Evolutionary conservation across 1,140 invertebrate species (phyloP), one percentile per base, ranked within the genome.

Genomic region (Tetramorium alpestre): DNA sequence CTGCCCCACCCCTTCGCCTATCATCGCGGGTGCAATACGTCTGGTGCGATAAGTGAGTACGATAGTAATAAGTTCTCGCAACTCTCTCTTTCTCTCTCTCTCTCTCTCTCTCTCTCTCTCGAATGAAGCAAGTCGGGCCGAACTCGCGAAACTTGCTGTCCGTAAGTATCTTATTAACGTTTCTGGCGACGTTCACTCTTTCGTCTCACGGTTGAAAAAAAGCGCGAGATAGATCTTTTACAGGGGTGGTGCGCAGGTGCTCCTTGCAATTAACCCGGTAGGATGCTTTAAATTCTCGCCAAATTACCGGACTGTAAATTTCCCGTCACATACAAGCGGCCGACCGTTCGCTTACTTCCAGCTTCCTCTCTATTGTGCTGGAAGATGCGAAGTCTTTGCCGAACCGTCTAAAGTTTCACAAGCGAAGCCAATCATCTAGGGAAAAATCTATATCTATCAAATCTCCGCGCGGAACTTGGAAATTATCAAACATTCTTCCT

Each of bases 231-330:
- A n/a, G n/a, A n/a, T 25, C 38, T 41, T 38, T 41, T 22, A 16
- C 13, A 3, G 1, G 18, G 8, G 10, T 18, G 33, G 47, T 16
- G 33, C 65, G 38, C 65, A 44, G 51, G 38, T 85, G 47, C 58
- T 49, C 7, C n/a, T 41, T 58, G 64, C 85, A 70, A 51, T 75
- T 81, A 60, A 69, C 33, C n/a, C 65, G 28, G 44, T 38, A 56
- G 64, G 44, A 69, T 60, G 77, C 65, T 81, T 60, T 81, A 81
- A 81, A 81, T 86, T 86, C 65, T 80, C 85, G 22, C 76, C 51
- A 89, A 90, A 90, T 90, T 90, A 90, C 89, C 80, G 77, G 89
- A 80, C 89, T 86, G 81, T 90, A 89, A 73, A 73, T 90, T 88
- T 88, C 89, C 67, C 81, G 76, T 88, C 80, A 87, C 65, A 56